Percentiles rank a stretch among this genome's conserved stretches.
phyloP scores from a whole-genome alignment of 2,888 invertebrate genomes.

The Brachyopa scutellaris region DNA sequence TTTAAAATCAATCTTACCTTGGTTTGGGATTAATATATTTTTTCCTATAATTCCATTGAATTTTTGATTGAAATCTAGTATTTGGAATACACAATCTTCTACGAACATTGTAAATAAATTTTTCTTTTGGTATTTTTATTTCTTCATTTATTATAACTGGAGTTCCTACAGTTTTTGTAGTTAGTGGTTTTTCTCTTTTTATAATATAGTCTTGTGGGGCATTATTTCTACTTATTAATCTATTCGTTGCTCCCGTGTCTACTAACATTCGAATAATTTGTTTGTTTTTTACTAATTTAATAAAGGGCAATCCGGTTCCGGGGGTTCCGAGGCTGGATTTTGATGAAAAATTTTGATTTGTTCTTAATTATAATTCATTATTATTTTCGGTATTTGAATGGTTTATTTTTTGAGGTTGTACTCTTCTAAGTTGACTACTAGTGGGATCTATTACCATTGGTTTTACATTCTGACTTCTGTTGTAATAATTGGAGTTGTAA shows the following conservation, averaged over 20 bases:
- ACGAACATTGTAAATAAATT: no score
- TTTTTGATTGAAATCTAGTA: not conserved
- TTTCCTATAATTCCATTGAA: conserved; percentile 14
- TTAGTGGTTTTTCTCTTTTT: no score
- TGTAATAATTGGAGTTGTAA: no score
- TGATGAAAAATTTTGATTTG: not conserved
- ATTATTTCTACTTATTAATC: no score
- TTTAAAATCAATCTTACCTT: not conserved
- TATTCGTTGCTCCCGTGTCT: conserved; percentile 10
- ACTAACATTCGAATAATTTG: conserved; percentile 4
- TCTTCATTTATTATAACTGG: no score
- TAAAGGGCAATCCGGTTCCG: conserved; percentile 1
- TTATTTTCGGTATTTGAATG: no score
- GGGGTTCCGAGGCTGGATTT: conserved; percentile 2
- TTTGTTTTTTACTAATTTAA: conserved; percentile 3
- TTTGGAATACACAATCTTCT: conserved; percentile 1
- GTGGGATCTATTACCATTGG: not conserved
- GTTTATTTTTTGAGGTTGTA: no score
- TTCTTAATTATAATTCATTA: not conserved
- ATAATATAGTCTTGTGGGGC: no score
- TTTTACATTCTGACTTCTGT: no score
- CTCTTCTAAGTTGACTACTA: not conserved
- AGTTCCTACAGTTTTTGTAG: no score
- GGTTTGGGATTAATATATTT: not conserved
- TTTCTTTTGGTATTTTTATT: no score